Conservation (phyloP, 2,797 vertebrate species). For the Triplophysa yarkandensis region DNA sequence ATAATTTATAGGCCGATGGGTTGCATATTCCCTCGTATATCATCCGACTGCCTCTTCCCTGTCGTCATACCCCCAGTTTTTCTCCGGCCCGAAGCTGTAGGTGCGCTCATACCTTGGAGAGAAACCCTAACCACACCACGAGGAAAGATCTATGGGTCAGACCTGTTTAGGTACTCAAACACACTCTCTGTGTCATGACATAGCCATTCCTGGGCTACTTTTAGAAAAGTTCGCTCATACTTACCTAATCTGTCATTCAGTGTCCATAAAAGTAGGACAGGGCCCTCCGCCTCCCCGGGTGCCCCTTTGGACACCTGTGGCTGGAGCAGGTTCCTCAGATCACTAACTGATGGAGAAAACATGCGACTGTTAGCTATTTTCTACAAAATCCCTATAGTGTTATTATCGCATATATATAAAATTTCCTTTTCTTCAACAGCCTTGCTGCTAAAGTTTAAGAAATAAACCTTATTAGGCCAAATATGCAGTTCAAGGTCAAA, state of each 20-base stretch:
- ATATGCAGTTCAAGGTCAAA: neutral
- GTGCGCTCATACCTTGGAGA: conserved; percentile 44
- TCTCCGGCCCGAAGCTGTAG: conserved; percentile 44
- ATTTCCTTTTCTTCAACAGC: too few relatives aligned
- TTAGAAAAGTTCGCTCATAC: conserved; percentile 67
- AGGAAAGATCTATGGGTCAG: conserved; percentile 54
- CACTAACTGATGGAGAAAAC: conserved; percentile 49
- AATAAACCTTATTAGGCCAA: neutral
- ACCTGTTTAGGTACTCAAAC: conserved; percentile 51
- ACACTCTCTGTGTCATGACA: conserved; percentile 60
- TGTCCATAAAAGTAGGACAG: conserved; percentile 59
- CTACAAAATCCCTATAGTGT: too few relatives aligned
- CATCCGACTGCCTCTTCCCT: conserved; percentile 48
- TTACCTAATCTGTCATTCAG: conserved; percentile 63
- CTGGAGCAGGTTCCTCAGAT: conserved; percentile 44
- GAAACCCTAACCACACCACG: conserved; percentile 54
- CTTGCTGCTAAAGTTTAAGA: too few relatives aligned
- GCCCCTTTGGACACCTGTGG: conserved; percentile 62
- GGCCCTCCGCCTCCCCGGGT: conserved; percentile 36
- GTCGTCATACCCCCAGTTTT: conserved; percentile 55
- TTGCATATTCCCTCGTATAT: conserved; percentile 45
- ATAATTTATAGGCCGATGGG: conserved; percentile 17
- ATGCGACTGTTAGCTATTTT: conserved; percentile 18
- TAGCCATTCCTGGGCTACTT: conserved; percentile 62
- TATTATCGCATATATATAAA: too few relatives aligned